Percentiles rank a stretch among this genome's conserved stretches.
These are phyloP conservation scores for Elymnias hypermnestra DNA, from an alignment of 1,140 invertebrate species.

Conservation along the genomic window DNA sequence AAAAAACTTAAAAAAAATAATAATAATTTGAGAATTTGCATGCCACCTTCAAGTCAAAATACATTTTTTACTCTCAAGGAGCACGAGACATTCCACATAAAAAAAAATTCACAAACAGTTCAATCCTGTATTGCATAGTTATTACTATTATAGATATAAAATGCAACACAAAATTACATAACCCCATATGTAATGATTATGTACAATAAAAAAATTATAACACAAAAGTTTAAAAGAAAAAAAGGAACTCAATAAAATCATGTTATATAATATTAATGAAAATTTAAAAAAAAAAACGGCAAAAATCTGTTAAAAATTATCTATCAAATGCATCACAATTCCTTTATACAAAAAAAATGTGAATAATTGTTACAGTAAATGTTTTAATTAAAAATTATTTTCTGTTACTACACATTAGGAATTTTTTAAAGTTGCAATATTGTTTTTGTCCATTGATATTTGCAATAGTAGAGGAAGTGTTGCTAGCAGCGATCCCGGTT, in stretches of 20 bases:
- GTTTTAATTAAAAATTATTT: too few species aligned
- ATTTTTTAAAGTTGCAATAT: too few species aligned
- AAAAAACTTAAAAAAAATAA: constrained; percentile 11
- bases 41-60: constrained; percentile 10
- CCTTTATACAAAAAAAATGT: too few species aligned
- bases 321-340: too few species aligned
- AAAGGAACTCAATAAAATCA: background rate
- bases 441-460: too few species aligned
- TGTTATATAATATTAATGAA: too few species aligned
- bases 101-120: background rate
- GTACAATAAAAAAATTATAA: background rate
- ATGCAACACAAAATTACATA: background rate
- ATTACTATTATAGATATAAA: background rate
- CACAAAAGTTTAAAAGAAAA: background rate
- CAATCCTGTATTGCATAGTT: background rate
- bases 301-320: too few species aligned
- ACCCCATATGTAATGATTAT: background rate
- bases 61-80: constrained; percentile 9
- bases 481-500: too few species aligned
- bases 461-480: too few species aligned
- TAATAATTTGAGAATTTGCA: constrained; percentile 36
- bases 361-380: too few species aligned
- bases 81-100: background rate
- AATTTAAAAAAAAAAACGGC: too few species aligned
- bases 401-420: too few species aligned